A percentile compares a stretch with the other conserved stretches of the same genome.
Conservation (phyloP, 30 jellyfish, hydroid and myxozoan genomes). For the Aurelia aurita region DNA sequence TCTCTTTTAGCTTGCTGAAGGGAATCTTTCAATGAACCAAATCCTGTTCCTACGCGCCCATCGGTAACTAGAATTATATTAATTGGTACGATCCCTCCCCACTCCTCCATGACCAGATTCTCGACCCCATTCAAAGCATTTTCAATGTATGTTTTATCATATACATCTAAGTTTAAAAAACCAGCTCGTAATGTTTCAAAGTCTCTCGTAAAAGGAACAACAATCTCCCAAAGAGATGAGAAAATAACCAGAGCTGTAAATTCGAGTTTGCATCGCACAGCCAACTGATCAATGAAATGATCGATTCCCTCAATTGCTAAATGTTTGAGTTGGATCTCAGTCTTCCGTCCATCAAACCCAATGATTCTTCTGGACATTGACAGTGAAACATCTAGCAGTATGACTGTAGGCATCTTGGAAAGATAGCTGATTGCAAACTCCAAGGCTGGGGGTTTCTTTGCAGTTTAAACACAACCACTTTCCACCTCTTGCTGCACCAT, state of each 20-base stretch:
- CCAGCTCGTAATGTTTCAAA: slow-evolving; percentile 73
- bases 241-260: slow-evolving; percentile 81
- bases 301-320: slow-evolving; percentile 73
- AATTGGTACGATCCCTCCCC: slow-evolving; percentile 89
- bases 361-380: slow-evolving; percentile 83
- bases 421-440: not conserved
- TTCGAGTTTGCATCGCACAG: slow-evolving; percentile 78
- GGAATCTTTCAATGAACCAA: slow-evolving; percentile 79
- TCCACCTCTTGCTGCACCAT: too few species aligned
- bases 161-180: slow-evolving; percentile 58
- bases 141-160: slow-evolving; percentile 88
- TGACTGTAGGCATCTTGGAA: slow-evolving; percentile 89
- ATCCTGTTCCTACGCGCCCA: slow-evolving; percentile 85
- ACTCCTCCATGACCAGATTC: slow-evolving; percentile 87
- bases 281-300: slow-evolving; percentile 72
- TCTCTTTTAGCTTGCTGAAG: slow-evolving; percentile 12
- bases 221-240: slow-evolving; percentile 95
- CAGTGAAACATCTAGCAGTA: slow-evolving; percentile 89
- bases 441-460: too few species aligned
- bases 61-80: slow-evolving; percentile 88
- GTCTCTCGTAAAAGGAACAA: slow-evolving; percentile 94
- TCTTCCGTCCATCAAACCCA: slow-evolving; percentile 53
- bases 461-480: too few species aligned
- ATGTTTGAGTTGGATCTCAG: slow-evolving; percentile 53
- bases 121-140: slow-evolving; percentile 92